Evolutionary conservation across 2,797 vertebrate species (phyloP).

Genomic region (Falco columbarius): DNA sequence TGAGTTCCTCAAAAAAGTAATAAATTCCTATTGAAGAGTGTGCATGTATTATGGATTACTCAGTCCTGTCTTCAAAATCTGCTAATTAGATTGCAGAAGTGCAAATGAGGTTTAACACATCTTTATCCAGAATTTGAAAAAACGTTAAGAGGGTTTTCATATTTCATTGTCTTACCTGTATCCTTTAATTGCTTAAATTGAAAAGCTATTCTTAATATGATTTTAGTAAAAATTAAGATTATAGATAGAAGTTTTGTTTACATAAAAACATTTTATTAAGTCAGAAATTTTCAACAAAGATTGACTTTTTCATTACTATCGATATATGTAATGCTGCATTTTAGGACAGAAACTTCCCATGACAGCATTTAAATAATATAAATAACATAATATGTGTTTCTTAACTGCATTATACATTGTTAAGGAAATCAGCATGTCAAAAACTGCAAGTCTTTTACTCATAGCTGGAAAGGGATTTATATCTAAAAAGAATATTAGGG

Average conservation of each 20-base stretch:
- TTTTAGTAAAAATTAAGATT: not conserved
- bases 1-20: not conserved
- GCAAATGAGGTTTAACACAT: not conserved
- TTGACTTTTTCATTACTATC: not conserved
- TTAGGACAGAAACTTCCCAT: not conserved
- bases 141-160: not conserved
- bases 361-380: not conserved
- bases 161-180: not conserved
- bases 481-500: not conserved
- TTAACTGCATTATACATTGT: not conserved
- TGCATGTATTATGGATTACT: not conserved
- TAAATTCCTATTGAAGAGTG: not conserved
- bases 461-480: not conserved
- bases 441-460: not conserved
- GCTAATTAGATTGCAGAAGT: not conserved
- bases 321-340: not conserved
- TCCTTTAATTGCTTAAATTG: not conserved
- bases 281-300: not conserved
- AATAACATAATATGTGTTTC: not conserved
- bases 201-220: not conserved
- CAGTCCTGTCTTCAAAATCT: not conserved
- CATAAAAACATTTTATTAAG: not conserved
- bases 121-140: not conserved
- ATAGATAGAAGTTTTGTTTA: not conserved
- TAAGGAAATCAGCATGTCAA: not conserved